Evolutionary conservation across 1,140 invertebrate species (phyloP), one percentile per base, ranked within the genome.

Genomic region (Micrasema minimum): DNA sequence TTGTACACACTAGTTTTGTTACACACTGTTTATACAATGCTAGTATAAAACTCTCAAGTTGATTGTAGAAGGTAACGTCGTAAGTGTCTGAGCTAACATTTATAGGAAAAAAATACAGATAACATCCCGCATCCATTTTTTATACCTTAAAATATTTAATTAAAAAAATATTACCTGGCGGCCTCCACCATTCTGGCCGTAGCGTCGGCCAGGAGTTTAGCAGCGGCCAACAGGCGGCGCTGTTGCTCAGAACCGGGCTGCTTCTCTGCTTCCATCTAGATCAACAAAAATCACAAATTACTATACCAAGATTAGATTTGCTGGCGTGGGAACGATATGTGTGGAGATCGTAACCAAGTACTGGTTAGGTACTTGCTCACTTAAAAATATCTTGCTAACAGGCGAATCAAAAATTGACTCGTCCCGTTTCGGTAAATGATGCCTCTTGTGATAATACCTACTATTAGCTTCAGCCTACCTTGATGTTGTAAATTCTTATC

Each of bases 181-280:
- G 97, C 97, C 81, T 99, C 97, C 1, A 98, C 96, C 90, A 99
- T 93, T 72, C 92, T 89, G 0, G 96, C 93, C 0, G 98, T 99
- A 6, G 97, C 97, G 83, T 99, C 96, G 1, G 97, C 97, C 11
- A 99, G 84, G 50, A 93, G 85, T 81, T 97, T 98, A 4, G 96
- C 95, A 0, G 96, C 96, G 0, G 95, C 96, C 45, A 99, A 81
- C 5, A 99, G 80, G 71, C 95, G 88, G 64, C 93, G 89, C 78
- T 99, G 96, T 14, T 94, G 87, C 55, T 98, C 96, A 0, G 92
- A 90, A 81, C 97, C 94, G 0, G 92, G 89, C 75, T 96, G 90
- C 43, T 88, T 88, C 76, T 97, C 95, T 0, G 97, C 97, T 80
- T 99, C 95, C 20, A 92, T 91, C 82, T 87, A 75, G 20, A 59